Base-by-base conservation (phyloP, 2,888 invertebrate species). In the Ceraclea dissimilis region DNA sequence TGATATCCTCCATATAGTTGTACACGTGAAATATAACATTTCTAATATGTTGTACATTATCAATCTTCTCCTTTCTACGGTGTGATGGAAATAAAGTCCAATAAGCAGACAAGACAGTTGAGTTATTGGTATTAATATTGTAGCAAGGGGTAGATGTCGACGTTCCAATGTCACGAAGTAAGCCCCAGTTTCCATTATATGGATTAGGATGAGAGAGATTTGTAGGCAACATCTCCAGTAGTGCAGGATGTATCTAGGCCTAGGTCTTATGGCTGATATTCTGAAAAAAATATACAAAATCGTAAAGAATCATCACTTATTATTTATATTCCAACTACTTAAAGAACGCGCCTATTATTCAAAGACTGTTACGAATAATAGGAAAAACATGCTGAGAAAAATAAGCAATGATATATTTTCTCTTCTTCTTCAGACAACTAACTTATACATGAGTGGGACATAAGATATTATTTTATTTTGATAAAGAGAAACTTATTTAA, bases 81-180 rank as follows among this genome's bases (percentile, higher is more conserved):
- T 63, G 17, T 66, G 65, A 60, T 69, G 68, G 44, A 68, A 58
- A 44, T 64, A 62, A 63, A 70, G 66, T 57, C 69, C 71, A 8
- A 64, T 62, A 13, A 67, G 2, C 8, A 66, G 55, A n/a, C 67
- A 64, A 11, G 66, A 13, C 2, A 66, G 54, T 1, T 64, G 64
- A n/a, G 64, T 52, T 21, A 63, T 56, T 49, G 67, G 64, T 2
- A 65, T 63, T 21, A 66, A 17, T 2, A 67, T 63, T 5, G 62
- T 56, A 10, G 58, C 54, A 10, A 63, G 61, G 21, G 68, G 57
- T 5, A 67, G 46, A 11, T 66, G 64, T 17, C 63, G 64, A 2
- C 65, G 31, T 52, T 69, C 69, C 52, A 68, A 50, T 13, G 64
- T 55, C 2, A 68, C 61, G 31, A 64, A 49, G 44, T 51, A 58